These are phyloP conservation scores for Mactra quadrangularis DNA, from an alignment of 1,140 invertebrate genomes.

Conservation along the genomic window DNA sequence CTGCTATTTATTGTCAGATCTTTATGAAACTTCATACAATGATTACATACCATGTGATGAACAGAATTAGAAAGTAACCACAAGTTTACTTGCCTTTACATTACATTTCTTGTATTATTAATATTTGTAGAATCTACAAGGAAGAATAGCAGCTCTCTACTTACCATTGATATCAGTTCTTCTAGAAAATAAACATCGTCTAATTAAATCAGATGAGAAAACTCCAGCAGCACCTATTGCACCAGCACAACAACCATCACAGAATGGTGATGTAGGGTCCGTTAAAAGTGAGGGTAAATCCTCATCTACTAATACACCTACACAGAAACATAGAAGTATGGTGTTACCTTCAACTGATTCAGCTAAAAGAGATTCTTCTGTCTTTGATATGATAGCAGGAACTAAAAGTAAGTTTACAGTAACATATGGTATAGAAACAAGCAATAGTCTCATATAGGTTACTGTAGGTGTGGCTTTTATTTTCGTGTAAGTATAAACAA, in stretches of 20 bases:
- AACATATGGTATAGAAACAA: too few relatives aligned
- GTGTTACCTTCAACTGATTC: constrained; percentile 32
- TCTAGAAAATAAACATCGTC: constrained; percentile 89
- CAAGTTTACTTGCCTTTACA: too few relatives aligned
- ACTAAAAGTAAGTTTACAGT: constrained; percentile 84
- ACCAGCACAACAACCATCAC: constrained; percentile 20
- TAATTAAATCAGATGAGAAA: constrained; percentile 81
- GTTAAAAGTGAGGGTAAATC: constrained; percentile 42
- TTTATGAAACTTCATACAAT: too few relatives aligned
- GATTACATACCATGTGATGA: too few relatives aligned
- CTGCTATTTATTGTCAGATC: too few relatives aligned
- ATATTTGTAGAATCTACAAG: constrained; percentile 88
- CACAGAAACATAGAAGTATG: constrained; percentile 47
- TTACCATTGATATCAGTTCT: constrained; percentile 94
- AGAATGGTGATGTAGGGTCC: constrained; percentile 62
- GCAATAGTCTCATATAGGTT: too few relatives aligned
- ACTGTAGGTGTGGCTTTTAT: too few relatives aligned
- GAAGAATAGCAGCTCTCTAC: constrained; percentile 94
- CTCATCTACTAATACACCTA: constrained; percentile 35
- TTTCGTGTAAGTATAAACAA: too few relatives aligned
- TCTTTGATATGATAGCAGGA: constrained; percentile 91
- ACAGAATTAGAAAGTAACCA: too few relatives aligned
- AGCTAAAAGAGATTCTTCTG: constrained; percentile 87
- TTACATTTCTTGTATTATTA: too few relatives aligned
- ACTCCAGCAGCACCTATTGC: constrained; percentile 56